These are phyloP conservation scores for Mycteria americana DNA, from an alignment of 2,797 vertebrate genomes.

Conservation along the genomic window DNA sequence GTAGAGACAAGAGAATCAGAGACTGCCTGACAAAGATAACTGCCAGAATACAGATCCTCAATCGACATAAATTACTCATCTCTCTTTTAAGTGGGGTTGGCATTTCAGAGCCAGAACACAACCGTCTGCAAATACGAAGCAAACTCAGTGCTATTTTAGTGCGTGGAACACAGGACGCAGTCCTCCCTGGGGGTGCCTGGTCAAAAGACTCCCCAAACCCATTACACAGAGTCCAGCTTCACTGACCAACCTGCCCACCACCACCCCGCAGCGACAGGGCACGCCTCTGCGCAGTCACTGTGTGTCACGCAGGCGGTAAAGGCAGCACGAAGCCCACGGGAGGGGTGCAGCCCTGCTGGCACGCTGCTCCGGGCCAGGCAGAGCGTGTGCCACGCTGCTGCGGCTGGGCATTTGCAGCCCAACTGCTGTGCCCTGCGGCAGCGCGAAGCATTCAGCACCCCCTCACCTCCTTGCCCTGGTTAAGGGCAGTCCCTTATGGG, in stretches of 20 bases:
- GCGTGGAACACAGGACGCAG: rapidly evolving
- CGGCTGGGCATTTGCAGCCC: background rate
- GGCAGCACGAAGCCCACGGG: rapidly evolving
- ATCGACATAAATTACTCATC: background rate
- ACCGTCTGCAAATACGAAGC: rapidly evolving
- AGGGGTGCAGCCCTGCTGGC: background rate
- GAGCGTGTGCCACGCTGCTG: too few species aligned
- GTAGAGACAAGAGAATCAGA: background rate
- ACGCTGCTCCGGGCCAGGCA: background rate
- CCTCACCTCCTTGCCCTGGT: background rate
- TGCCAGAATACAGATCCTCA: background rate
- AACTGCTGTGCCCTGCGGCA: background rate
- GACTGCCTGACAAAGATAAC: background rate
- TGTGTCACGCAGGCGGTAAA: rapidly evolving
- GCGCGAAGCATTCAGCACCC: rapidly evolving
- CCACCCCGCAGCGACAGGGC: rapidly evolving
- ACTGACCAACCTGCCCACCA: too few species aligned
- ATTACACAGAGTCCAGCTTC: background rate
- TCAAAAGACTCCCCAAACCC: background rate
- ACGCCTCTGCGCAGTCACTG: too few species aligned
- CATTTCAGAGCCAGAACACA: background rate
- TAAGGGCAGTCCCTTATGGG: background rate
- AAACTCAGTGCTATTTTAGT: rapidly evolving
- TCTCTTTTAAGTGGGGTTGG: background rate
- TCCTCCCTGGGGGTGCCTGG: background rate